These are phyloP conservation scores for Lasiommata megera DNA, from an alignment of 2,888 invertebrate species.

Conservation along the genomic window DNA sequence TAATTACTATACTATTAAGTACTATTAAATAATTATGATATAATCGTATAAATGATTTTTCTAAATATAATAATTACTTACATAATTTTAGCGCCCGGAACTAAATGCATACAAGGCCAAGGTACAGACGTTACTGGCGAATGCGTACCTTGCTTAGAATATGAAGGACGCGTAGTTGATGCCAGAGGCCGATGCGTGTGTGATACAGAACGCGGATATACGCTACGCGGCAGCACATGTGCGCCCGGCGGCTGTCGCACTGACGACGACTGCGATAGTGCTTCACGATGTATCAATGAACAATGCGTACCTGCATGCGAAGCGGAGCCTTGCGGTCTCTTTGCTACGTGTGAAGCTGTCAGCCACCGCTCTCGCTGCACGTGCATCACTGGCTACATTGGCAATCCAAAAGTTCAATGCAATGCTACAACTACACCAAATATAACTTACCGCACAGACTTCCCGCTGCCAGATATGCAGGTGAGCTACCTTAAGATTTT, in stretches of 20 bases:
- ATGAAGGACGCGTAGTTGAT: slow-evolving; percentile 88
- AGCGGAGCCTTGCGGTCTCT: slow-evolving; percentile 86
- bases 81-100: slow-evolving; percentile 63
- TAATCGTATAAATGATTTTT: not conserved
- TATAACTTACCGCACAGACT: slow-evolving; percentile 85
- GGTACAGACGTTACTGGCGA: slow-evolving; percentile 89
- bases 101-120: slow-evolving; percentile 89
- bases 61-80: not conserved
- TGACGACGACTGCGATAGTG: slow-evolving; percentile 89
- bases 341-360: slow-evolving; percentile 89
- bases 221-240: slow-evolving; percentile 89
- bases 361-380: slow-evolving; percentile 89
- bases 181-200: slow-evolving; percentile 91
- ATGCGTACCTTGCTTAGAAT: slow-evolving; percentile 87
- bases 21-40: too few species aligned
- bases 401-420: slow-evolving; percentile 88
- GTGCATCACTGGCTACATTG: slow-evolving; percentile 88
- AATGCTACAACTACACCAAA: slow-evolving; percentile 67
- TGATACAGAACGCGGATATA: slow-evolving; percentile 88
- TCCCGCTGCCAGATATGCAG: slow-evolving; percentile 91
- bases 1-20: too few species aligned
- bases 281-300: slow-evolving; percentile 88
- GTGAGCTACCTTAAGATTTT: slow-evolving; percentile 37
- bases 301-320: slow-evolving; percentile 91
- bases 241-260: slow-evolving; percentile 87